Base-by-base conservation (phyloP, 2,113 vertebrate genomes). In the Perca fluviatilis region DNA sequence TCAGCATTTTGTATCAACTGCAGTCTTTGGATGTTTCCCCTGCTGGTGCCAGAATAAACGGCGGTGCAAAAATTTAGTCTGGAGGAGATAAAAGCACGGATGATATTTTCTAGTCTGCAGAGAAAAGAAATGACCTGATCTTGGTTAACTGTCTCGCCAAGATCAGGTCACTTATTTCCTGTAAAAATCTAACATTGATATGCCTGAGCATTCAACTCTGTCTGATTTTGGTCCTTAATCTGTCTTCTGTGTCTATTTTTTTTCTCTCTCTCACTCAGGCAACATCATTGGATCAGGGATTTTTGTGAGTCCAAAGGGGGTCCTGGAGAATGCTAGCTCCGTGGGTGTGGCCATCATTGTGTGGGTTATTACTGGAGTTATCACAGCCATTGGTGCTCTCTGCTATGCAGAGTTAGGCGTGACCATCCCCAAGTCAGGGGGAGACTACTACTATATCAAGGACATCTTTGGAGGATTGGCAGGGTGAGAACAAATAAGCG, bases 261-360 rank as follows among this genome's bases (percentile, higher is more conserved):
- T 30, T 15, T 57, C n/a, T 27, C 6, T 13, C 5, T 60, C 14
- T 50, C 49, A n/a, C n/a, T 43, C 84, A 95, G 97, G 95, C 18
- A 97, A 96, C 93, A 97, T 96, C 89, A 95, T 97, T 4, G 97
- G 96, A 58, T 96, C 96, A 0, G 97, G 97, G 63, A 97, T 97
- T 79, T 97, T 97, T 74, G 96, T 97, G n/a, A 97, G 96, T 4
- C 96, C 96, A 0, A 96, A 97, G 53, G 96, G 96, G 0, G 92
- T 97, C 50, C 88, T 97, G 89, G 96, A 96, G 88, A 96, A 97
- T 2, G 92, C 96, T 0, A 94, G 96, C 72, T 97, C 94, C 0
- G 96, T 97, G 75, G 97, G 97, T 7, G 82, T 96, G 30, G 93
- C 96, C 1, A 81, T 97, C 51, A 92, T 97, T 0, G 90, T 97